These are phyloP conservation scores for Lasioglossum albipes DNA, from an alignment of 1,140 invertebrate genomes.

Conservation along the genomic window DNA sequence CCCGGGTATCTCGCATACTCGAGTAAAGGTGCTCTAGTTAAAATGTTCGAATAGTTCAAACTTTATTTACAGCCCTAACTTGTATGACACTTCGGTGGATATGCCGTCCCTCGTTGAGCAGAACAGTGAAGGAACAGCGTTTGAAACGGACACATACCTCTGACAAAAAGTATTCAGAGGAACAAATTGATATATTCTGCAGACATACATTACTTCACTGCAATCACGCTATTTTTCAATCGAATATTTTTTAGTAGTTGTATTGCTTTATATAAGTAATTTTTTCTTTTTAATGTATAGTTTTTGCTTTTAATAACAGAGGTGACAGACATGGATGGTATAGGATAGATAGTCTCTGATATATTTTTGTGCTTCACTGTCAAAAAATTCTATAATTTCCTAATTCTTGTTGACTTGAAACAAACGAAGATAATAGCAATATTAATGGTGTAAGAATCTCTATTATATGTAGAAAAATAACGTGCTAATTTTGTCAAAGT, in stretches of 20 bases:
- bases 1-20: too few species aligned
- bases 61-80: too few species aligned
- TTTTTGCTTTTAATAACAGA: too few species aligned
- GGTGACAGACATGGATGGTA: neutral
- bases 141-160: neutral
- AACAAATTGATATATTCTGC: too few species aligned
- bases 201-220: too few species aligned
- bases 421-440: neutral
- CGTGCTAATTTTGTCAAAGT: neutral
- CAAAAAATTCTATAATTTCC: neutral
- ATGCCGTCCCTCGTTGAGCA: neutral
- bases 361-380: neutral
- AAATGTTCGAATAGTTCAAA: too few species aligned
- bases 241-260: too few species aligned
- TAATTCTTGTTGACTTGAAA: neutral
- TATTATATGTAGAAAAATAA: neutral
- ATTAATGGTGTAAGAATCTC: neutral
- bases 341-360: neutral
- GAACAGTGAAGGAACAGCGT: slow-evolving; percentile 1
- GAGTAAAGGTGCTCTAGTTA: too few species aligned
- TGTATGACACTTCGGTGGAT: slow-evolving; percentile 11
- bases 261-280: too few species aligned
- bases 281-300: too few species aligned
- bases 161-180: neutral
- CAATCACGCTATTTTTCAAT: too few species aligned